These are phyloP conservation scores for Torymus tubicola DNA, from an alignment of 2,888 invertebrate species.

Conservation along the genomic window DNA sequence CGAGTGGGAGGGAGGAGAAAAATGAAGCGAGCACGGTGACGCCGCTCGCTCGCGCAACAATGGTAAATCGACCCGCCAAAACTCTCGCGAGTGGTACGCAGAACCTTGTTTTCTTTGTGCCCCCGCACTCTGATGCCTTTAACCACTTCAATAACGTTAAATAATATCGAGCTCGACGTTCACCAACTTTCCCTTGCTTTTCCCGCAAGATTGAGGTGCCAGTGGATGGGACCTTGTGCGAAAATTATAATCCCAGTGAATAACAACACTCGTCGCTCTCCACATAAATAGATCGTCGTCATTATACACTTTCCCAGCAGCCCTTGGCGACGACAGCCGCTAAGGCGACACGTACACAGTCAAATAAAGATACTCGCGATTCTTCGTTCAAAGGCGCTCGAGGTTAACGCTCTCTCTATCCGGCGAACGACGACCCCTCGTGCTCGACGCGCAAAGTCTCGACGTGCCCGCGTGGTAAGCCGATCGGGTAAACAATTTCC, in stretches of 20 bases:
- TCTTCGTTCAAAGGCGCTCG: slow-evolving; percentile 22
- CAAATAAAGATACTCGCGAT: slow-evolving; percentile 38
- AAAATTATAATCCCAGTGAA: not conserved
- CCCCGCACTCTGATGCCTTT: no score
- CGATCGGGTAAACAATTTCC: slow-evolving; percentile 33
- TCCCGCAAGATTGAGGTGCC: not conserved
- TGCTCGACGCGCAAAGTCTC: not conserved
- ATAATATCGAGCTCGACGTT: slow-evolving; percentile 12
- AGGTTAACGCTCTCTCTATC: slow-evolving; percentile 51
- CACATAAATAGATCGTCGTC: slow-evolving; percentile 21
- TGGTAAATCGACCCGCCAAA: slow-evolving; percentile 71
- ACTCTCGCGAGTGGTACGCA: slow-evolving; percentile 66
- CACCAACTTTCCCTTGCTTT: slow-evolving; percentile 1
- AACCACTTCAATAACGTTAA: not conserved
- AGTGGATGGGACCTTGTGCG: not conserved
- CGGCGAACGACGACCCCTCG: slow-evolving; percentile 53
- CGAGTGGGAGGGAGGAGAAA: not conserved
- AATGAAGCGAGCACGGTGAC: slow-evolving; percentile 58
- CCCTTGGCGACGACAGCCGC: no score
- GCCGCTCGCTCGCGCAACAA: slow-evolving; percentile 65
- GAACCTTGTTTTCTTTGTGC: slow-evolving; percentile 46
- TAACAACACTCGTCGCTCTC: not conserved
- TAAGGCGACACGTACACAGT: not conserved
- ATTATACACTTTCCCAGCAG: slow-evolving; percentile 20
- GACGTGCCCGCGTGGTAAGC: not conserved